These are phyloP conservation scores for Stercorarius parasiticus DNA, from an alignment of 2,113 vertebrate genomes.

Conservation along the genomic window DNA sequence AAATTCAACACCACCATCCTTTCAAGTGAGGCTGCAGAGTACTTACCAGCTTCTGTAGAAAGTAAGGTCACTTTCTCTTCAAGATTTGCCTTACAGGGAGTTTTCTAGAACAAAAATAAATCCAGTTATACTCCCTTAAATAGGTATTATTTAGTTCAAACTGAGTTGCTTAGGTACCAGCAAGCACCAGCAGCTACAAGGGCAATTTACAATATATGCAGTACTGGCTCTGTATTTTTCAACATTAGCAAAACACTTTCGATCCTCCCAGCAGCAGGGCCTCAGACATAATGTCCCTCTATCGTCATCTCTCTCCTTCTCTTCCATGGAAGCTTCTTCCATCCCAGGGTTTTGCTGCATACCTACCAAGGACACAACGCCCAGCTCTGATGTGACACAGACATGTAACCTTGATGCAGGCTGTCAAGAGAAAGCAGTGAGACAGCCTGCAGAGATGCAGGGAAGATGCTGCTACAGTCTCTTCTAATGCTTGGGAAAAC, in stretches of 20 bases:
- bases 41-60: neutral
- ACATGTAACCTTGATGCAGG: neutral
- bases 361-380: neutral
- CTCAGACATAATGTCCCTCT: neutral
- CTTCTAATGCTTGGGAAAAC: neutral
- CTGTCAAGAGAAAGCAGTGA: neutral
- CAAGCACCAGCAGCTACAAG: neutral
- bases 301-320: neutral
- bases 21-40: neutral
- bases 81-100: neutral
- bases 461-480: fast-evolving
- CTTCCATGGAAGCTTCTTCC: neutral
- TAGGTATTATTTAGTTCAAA: neutral
- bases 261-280: neutral
- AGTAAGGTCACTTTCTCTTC: neutral
- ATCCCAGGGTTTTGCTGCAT: neutral
- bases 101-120: neutral
- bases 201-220: neutral
- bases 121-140: neutral
- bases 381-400: neutral
- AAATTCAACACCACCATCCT: neutral
- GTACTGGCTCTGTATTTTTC: neutral
- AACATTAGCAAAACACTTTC: neutral
- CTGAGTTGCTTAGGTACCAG: neutral
- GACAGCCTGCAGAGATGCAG: neutral